Conservation (phyloP, 2,888 invertebrate genomes). For the Catocala sponsa region DNA sequence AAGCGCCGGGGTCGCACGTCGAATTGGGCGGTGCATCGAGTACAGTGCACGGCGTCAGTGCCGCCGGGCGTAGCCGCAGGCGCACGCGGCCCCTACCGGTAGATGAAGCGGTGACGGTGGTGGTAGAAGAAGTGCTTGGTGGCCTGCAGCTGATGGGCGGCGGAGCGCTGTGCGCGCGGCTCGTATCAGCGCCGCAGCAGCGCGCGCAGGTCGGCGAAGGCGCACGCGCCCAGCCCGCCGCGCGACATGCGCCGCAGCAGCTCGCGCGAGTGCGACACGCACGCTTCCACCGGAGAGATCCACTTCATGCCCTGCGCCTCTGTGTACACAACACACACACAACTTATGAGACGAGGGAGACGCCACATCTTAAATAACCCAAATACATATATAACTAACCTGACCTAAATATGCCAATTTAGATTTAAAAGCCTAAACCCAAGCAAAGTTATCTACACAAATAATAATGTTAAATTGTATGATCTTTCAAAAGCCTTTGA, state of each 20-base stretch:
- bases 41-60: too few relatives aligned
- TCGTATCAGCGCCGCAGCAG: slow-evolving; percentile 91
- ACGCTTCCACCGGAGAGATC: slow-evolving; percentile 97
- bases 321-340: slow-evolving; percentile 71
- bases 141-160: neutral
- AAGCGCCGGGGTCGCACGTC: too few relatives aligned
- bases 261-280: slow-evolving; percentile 96
- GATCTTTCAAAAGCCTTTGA: too few relatives aligned
- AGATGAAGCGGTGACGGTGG: neutral
- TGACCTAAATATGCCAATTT: too few relatives aligned
- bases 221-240: slow-evolving; percentile 96
- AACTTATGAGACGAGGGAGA: neutral
- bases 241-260: slow-evolving; percentile 96
- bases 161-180: slow-evolving; percentile 38
- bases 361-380: too few relatives aligned
- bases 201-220: slow-evolving; percentile 97
- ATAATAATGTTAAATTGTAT: too few relatives aligned
- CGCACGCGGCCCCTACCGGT: neutral
- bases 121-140: neutral
- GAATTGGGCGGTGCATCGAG: too few relatives aligned
- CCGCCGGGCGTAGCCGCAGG: too few relatives aligned
- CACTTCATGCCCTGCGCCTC: slow-evolving; percentile 97
- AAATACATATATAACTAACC: too few relatives aligned
- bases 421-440: too few relatives aligned
- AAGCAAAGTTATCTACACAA: too few relatives aligned